Percentiles rank a stretch among this genome's conserved stretches.
Conservation (phyloP, 2,888 invertebrate genomes). For the Sinodicranocentrus sp. region DNA sequence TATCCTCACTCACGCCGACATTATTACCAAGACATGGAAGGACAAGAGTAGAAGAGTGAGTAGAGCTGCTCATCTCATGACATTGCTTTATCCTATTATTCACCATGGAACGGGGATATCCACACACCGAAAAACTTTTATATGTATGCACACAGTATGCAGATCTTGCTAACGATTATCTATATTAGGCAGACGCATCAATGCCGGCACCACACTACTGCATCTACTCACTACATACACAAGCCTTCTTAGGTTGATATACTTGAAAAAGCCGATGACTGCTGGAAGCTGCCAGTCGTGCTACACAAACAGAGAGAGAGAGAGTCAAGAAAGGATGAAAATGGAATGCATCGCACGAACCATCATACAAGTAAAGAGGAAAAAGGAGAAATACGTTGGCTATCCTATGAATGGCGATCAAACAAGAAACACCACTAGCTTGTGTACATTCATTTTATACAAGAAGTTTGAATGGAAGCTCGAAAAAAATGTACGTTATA, state of each 20-base stretch:
- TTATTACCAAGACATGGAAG: slow-evolving; percentile 46
- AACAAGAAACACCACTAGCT: too few relatives aligned
- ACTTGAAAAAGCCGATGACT: too few relatives aligned
- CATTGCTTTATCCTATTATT: slow-evolving; percentile 18
- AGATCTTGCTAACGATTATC: slow-evolving; percentile 52
- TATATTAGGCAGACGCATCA: slow-evolving; percentile 46
- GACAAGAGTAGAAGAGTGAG: slow-evolving; percentile 44
- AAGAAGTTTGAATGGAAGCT: too few relatives aligned
- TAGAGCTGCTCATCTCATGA: slow-evolving; percentile 23
- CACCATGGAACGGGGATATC: too few relatives aligned
- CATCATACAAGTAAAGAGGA: slow-evolving; percentile 24
- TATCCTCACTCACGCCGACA: slow-evolving; percentile 47
- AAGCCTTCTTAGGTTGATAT: too few relatives aligned
- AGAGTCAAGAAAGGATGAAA: slow-evolving; percentile 12
- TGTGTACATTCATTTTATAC: too few relatives aligned
- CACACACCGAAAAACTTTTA: too few relatives aligned
- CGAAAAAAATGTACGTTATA: too few relatives aligned
- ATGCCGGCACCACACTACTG: slow-evolving; percentile 30
- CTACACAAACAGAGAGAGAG: too few relatives aligned
- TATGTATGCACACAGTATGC: slow-evolving; percentile 36
- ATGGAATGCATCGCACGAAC: slow-evolving; percentile 32
- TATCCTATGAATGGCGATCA: too few relatives aligned
- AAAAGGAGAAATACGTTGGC: too few relatives aligned
- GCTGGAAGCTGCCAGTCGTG: too few relatives aligned
- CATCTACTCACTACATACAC: not conserved